A percentile compares a stretch with the other conserved stretches of the same genome.
These are phyloP conservation scores for Mythimna lalbum DNA, from an alignment of 2,888 invertebrate species.

Conservation along the genomic window DNA sequence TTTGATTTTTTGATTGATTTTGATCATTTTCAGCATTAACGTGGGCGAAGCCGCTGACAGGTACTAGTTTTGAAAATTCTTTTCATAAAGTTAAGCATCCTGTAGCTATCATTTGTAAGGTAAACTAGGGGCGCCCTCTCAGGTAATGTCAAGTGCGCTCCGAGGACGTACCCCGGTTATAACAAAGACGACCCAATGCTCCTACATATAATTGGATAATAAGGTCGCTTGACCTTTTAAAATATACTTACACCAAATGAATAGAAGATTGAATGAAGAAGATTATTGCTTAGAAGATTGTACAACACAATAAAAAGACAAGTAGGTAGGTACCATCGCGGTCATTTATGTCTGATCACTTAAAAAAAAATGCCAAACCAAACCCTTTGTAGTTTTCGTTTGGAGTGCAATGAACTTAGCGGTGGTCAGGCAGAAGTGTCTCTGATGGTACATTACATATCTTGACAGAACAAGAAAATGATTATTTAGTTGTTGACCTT, in stretches of 20 bases:
- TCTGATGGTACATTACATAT: not conserved
- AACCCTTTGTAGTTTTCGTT: no score
- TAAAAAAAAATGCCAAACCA: no score
- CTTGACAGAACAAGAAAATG: not conserved
- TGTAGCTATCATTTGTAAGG: constrained; percentile 5
- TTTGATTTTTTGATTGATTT: no score
- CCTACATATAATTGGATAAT: constrained; percentile 39
- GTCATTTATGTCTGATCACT: no score
- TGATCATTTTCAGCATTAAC: no score
- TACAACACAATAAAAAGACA: not conserved
- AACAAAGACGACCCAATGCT: constrained; percentile 49
- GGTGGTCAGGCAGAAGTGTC: no score
- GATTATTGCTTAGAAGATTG: not conserved
- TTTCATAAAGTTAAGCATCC: not conserved
- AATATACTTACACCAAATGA: not conserved
- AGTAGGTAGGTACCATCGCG: not conserved
- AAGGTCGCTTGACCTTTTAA: constrained; percentile 29
- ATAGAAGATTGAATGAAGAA: not conserved
- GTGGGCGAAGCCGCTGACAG: no score
- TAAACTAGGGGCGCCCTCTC: constrained; percentile 3
- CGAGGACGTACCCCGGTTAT: constrained; percentile 4
- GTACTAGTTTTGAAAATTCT: not conserved
- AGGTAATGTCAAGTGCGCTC: constrained; percentile 25
- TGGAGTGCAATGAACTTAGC: no score
- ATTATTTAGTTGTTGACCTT: not conserved